Evolutionary conservation across 2,797 vertebrate species (phyloP), one percentile per base, ranked within the genome.

Genomic region (Typhlichthys subterraneus): DNA sequence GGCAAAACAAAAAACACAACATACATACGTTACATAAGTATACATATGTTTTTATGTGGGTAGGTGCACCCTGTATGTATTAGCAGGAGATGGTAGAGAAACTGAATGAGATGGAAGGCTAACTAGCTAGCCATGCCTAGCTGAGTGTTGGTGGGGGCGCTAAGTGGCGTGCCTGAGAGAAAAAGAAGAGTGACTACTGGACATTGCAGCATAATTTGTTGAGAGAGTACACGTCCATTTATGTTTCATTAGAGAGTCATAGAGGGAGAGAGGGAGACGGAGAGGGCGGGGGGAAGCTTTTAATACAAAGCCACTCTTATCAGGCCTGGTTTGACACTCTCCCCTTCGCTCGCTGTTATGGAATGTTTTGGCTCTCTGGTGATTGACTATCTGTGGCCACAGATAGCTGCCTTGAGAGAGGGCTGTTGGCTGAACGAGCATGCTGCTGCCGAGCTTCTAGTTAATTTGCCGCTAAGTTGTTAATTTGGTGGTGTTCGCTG

Each of bases 351-450:
- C 45, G 42, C 46, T 60, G 17, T 57, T 55, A 42, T 52, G 17
- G 2, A 29, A 59, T 61, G 56, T 57, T 57, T 72, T 11, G 42
- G 17, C 63, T 15, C 23, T 12, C 12, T 54, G n/a, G 53, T 69
- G 65, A 58, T 53, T 55, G 58, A 59, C 57, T 55, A 49, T 17
- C 23, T 19, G 52, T 54, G 67, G 70, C 65, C 51, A 13, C 15
- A 64, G 49, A 55, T 64, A 55, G 53, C 65, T 60, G 55, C 13
- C 13, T 17, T 47, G 51, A 66, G 50, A 53, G 56, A 38, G 60
- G n/a, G 42, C 48, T 63, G 50, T 58, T 60, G 23, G 4, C 23
- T 29, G 62, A 73, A 33, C 62, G 45, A 69, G 63, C 52, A 59
- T 31, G 3, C 57, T 53, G 61, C 53, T 38, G 0, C 42, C 51